These are phyloP conservation scores for Notodonta ziczac DNA, from an alignment of 2,888 invertebrate species.

Conservation along the genomic window DNA sequence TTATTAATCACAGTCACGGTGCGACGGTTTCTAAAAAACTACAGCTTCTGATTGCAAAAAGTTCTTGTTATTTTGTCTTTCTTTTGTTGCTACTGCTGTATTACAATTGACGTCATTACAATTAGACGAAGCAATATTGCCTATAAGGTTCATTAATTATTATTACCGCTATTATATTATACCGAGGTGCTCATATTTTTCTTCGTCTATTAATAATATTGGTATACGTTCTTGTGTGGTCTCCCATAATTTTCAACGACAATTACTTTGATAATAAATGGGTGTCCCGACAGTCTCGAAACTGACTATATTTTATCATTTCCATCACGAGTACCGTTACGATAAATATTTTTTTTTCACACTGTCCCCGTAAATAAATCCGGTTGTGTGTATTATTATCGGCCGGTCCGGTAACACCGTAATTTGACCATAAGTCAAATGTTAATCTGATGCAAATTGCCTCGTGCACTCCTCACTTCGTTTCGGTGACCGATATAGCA, in stretches of 20 bases:
- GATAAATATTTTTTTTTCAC: slow-evolving; percentile 40
- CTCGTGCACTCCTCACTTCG: slow-evolving; percentile 33
- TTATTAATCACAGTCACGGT: slow-evolving; percentile 40
- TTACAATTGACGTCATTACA: not conserved
- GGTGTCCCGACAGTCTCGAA: slow-evolving; percentile 36
- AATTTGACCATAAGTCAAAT: slow-evolving; percentile 67
- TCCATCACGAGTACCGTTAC: slow-evolving; percentile 52
- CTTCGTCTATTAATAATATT: not conserved
- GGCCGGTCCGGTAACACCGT: slow-evolving; percentile 41
- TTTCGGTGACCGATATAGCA: slow-evolving; percentile 35
- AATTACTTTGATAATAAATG: slow-evolving; percentile 37
- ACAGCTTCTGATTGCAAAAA: slow-evolving; percentile 14
- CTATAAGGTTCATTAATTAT: not conserved
- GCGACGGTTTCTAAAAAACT: slow-evolving; percentile 30
- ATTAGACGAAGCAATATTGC: not conserved
- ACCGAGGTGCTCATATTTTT: not conserved
- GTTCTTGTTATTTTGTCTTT: slow-evolving; percentile 18
- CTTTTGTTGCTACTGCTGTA: slow-evolving; percentile 10
- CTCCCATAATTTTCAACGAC: slow-evolving; percentile 28
- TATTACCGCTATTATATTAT: not conserved
- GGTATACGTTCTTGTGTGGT: slow-evolving; percentile 19
- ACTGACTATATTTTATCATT: slow-evolving; percentile 46
- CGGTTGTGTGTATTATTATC: slow-evolving; percentile 43
- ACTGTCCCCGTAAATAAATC: slow-evolving; percentile 51
- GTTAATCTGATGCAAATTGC: slow-evolving; percentile 73